These are phyloP conservation scores for Drosophila ercepeae DNA, from an alignment of 1,140 invertebrate genomes.

Conservation along the genomic window DNA sequence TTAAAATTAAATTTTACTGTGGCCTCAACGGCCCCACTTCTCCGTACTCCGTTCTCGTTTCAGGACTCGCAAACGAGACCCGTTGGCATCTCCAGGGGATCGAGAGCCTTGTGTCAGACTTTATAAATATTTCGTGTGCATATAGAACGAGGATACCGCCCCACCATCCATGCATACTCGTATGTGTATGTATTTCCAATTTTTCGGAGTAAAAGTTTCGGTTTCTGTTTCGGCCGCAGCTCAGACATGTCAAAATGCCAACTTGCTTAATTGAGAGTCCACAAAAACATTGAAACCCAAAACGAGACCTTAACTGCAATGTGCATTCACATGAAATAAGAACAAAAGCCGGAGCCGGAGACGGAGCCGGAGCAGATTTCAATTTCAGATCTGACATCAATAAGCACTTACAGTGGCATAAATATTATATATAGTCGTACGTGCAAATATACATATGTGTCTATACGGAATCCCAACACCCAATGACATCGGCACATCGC, in stretches of 20 bases:
- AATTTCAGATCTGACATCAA: slow-evolving; percentile 80
- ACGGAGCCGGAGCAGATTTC: slow-evolving; percentile 60
- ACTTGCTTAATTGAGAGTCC: slow-evolving; percentile 68
- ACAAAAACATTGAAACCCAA: slow-evolving; percentile 44
- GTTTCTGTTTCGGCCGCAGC: slow-evolving; percentile 21
- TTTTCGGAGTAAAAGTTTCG: slow-evolving; percentile 35
- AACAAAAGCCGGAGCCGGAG: slow-evolving; percentile 35
- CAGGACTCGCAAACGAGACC: neutral
- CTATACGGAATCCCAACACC: slow-evolving; percentile 29
- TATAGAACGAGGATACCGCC: neutral
- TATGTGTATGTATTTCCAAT: slow-evolving; percentile 31
- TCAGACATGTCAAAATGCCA: slow-evolving; percentile 51
- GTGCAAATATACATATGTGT: slow-evolving; percentile 30
- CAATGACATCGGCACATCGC: slow-evolving; percentile 44
- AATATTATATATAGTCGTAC: slow-evolving; percentile 66
- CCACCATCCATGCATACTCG: slow-evolving; percentile 10
- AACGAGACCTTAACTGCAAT: slow-evolving; percentile 43
- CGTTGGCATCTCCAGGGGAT: slow-evolving; percentile 4
- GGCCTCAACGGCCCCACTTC: slow-evolving; percentile 13
- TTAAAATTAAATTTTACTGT: slow-evolving; percentile 62
- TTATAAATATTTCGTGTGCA: slow-evolving; percentile 53
- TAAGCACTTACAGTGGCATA: slow-evolving; percentile 74
- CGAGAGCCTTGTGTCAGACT: slow-evolving; percentile 23
- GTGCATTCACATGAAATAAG: slow-evolving; percentile 37
- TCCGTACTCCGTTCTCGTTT: neutral